Percentiles rank a stretch among this genome's conserved stretches.
Conservation (phyloP, 1,140 invertebrate species). For the Lineus longissimus region DNA sequence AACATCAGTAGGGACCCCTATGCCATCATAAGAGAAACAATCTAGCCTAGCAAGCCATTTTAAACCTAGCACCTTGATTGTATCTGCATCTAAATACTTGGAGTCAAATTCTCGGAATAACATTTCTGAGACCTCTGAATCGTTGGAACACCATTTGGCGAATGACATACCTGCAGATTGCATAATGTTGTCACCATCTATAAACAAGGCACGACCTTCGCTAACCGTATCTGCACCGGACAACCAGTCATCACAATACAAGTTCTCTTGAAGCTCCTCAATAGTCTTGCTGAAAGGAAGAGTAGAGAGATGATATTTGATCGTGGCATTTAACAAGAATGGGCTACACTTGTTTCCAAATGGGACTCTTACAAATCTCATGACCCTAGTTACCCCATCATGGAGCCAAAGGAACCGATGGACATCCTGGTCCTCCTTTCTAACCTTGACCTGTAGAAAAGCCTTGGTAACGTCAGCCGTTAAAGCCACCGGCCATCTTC, state of each 20-base stretch:
- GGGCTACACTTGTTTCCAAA: constrained; percentile 12
- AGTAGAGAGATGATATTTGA: constrained; percentile 33
- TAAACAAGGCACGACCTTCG: constrained; percentile 32
- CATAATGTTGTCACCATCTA: background rate
- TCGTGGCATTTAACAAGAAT: too few species aligned
- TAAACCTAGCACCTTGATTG: background rate
- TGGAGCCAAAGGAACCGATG: too few species aligned
- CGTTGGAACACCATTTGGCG: background rate
- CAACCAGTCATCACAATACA: constrained; percentile 55
- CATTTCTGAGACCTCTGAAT: background rate
- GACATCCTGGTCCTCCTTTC: too few species aligned
- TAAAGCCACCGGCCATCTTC: too few species aligned
- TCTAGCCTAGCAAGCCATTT: background rate
- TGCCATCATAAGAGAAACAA: constrained; percentile 4
- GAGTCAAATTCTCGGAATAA: background rate
- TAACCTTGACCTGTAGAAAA: too few species aligned
- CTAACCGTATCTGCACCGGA: constrained; percentile 40
- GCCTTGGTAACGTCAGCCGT: too few species aligned
- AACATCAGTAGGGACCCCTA: background rate
- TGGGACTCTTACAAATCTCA: constrained; percentile 7
- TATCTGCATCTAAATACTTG: background rate
- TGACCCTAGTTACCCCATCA: background rate
- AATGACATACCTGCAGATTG: background rate
- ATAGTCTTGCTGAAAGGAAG: constrained; percentile 19
- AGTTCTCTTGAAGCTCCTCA: constrained; percentile 36